A percentile compares a stretch with the other conserved stretches of the same genome.
phyloP scores from a whole-genome alignment of 2,113 vertebrate genomes.

The Pangasianodon hypophthalmus region DNA sequence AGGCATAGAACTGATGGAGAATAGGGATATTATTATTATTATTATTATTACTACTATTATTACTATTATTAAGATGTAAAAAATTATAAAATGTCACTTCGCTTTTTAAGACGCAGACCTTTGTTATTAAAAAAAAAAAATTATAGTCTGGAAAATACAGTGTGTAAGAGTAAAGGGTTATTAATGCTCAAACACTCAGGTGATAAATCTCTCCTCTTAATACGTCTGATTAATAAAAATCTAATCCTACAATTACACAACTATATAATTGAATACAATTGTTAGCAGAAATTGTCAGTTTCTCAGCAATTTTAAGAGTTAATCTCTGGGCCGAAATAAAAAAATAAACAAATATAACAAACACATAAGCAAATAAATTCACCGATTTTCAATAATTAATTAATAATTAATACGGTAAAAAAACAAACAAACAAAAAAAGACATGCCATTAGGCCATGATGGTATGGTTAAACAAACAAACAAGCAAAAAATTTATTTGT shows the following conservation, averaged over 20 bases:
- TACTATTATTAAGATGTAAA: neutral
- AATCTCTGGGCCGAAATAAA: too few relatives aligned
- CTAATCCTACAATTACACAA: neutral
- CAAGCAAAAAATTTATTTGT: too few relatives aligned
- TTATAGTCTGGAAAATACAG: neutral
- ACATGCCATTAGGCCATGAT: too few relatives aligned
- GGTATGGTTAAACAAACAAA: too few relatives aligned
- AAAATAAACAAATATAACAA: too few relatives aligned
- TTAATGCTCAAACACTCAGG: neutral
- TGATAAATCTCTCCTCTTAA: neutral
- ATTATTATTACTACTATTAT: neutral
- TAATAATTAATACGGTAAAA: too few relatives aligned
- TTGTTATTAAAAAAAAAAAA: neutral
- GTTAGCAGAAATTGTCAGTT: too few relatives aligned
- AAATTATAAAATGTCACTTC: neutral
- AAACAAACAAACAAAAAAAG: too few relatives aligned
- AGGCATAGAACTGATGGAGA: neutral
- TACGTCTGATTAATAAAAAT: neutral
- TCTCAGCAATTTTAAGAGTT: too few relatives aligned
- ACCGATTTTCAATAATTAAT: too few relatives aligned
- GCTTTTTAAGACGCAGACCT: neutral
- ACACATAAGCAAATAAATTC: too few relatives aligned
- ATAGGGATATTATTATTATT: neutral
- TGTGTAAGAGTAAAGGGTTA: neutral
- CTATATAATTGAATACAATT: neutral